phyloP scores from a whole-genome alignment of 1,140 invertebrate genomes.

The Hypsibius dujardini region DNA sequence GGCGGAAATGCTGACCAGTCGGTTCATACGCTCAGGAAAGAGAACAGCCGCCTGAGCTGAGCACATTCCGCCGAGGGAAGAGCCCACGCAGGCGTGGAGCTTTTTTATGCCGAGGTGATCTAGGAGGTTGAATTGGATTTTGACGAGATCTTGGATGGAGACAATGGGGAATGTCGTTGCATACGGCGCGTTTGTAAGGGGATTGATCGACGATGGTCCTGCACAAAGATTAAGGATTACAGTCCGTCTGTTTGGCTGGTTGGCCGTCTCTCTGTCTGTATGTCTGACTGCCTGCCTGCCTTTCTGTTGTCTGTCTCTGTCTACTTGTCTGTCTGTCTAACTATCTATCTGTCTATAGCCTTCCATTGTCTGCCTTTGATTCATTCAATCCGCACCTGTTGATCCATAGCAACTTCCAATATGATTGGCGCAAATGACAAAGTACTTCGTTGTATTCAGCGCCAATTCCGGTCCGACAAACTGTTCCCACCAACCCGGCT shows the following conservation, averaged over 20 bases:
- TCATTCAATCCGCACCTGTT: not conserved
- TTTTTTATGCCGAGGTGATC: conserved; percentile 33
- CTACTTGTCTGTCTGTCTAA: no score
- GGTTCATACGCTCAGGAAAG: conserved; percentile 31
- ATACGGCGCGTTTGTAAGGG: conserved; percentile 26
- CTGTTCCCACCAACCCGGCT: conserved; percentile 35
- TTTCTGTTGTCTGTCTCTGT: no score
- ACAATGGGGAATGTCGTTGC: conserved; percentile 33
- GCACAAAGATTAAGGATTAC: no score
- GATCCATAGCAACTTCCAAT: conserved; percentile 30
- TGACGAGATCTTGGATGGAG: conserved; percentile 28
- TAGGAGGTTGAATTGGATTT: conserved; percentile 30
- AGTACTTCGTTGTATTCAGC: conserved; percentile 34
- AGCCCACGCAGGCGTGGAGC: conserved; percentile 22
- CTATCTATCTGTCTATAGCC: no score
- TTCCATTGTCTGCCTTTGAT: no score
- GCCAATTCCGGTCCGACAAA: conserved; percentile 34
- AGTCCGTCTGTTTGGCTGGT: no score
- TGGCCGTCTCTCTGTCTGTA: no score
- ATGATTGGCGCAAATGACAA: conserved; percentile 34
- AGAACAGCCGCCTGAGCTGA: conserved; percentile 28
- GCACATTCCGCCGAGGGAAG: conserved; percentile 30
- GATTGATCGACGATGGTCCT: not conserved
- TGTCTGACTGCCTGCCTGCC: no score
- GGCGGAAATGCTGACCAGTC: conserved; percentile 31